Evolutionary conservation across 1,140 invertebrate species (phyloP).

Genomic region (Chironomus tepperi): DNA sequence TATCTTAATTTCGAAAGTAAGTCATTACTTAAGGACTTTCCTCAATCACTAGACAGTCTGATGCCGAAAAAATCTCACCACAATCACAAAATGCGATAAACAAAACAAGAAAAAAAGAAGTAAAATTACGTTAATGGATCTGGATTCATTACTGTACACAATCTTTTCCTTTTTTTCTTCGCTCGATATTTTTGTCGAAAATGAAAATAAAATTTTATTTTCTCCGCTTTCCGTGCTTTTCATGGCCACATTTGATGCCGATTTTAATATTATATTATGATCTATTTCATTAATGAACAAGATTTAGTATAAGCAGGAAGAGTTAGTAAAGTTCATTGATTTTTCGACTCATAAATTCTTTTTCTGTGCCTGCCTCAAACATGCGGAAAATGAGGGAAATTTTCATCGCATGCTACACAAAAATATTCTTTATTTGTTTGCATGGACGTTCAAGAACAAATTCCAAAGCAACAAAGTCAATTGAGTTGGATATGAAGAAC

Average conservation of each 20-base stretch:
- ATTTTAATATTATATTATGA: neutral
- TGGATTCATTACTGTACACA: constrained; percentile 5
- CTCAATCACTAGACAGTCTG: too few species aligned
- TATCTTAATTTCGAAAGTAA: too few species aligned
- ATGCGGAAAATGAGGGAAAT: too few species aligned
- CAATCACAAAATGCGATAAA: too few species aligned
- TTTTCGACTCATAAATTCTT: neutral
- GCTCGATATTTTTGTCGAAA: neutral
- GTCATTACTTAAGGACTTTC: too few species aligned
- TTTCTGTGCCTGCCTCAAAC: neutral
- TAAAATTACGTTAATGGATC: constrained; percentile 6
- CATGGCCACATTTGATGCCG: neutral
- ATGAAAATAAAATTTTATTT: neutral
- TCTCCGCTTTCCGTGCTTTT: neutral
- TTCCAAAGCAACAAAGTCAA: too few species aligned
- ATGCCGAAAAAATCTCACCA: too few species aligned
- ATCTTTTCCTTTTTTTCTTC: too few species aligned
- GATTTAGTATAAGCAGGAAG: neutral
- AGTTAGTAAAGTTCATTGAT: neutral
- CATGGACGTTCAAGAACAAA: too few species aligned
- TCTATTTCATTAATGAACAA: neutral
- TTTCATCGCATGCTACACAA: too few species aligned
- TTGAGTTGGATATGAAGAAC: too few species aligned
- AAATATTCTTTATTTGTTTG: too few species aligned
- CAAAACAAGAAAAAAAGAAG: neutral